phyloP scores from a whole-genome alignment of 2,888 invertebrate species.

The Drosophila austrosaltans region DNA sequence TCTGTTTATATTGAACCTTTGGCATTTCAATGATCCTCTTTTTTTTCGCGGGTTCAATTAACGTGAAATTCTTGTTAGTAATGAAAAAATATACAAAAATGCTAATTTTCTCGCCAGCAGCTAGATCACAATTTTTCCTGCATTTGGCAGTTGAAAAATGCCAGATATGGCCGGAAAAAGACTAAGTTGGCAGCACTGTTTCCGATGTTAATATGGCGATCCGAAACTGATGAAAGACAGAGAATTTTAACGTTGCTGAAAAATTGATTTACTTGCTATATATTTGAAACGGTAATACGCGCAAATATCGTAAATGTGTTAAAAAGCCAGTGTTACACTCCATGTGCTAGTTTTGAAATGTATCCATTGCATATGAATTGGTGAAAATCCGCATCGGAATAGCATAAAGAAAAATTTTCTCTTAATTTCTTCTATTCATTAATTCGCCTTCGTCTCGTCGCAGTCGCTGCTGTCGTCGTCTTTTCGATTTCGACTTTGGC shows the following conservation, averaged over 20 bases:
- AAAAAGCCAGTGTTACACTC: slow-evolving; percentile 35
- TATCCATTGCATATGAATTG: slow-evolving; percentile 23
- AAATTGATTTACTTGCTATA: slow-evolving; percentile 72
- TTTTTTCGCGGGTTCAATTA: too few relatives aligned
- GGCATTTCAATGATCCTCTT: too few relatives aligned
- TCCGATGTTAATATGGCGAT: slow-evolving; percentile 76
- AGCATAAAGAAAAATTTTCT: slow-evolving; percentile 69
- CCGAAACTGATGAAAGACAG: slow-evolving; percentile 74
- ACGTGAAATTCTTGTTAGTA: too few relatives aligned
- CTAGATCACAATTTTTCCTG: too few relatives aligned
- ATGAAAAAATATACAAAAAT: too few relatives aligned
- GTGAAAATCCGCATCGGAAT: slow-evolving; percentile 55
- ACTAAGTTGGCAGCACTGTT: slow-evolving; percentile 22
- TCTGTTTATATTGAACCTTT: too few relatives aligned
- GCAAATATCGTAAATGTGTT: slow-evolving; percentile 60
- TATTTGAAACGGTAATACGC: slow-evolving; percentile 74
- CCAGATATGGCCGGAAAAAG: too few relatives aligned
- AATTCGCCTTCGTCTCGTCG: slow-evolving; percentile 69
- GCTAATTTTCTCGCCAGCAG: too few relatives aligned
- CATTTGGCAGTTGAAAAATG: too few relatives aligned
- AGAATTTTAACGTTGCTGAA: slow-evolving; percentile 74
- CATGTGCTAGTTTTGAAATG: slow-evolving; percentile 52
- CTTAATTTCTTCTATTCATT: slow-evolving; percentile 69
- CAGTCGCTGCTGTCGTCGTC: slow-evolving; percentile 55
- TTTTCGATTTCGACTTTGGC: slow-evolving; percentile 57